These are phyloP conservation scores for Sclerodermus sp. DNA, from an alignment of 2,888 invertebrate species.

Conservation along the genomic window DNA sequence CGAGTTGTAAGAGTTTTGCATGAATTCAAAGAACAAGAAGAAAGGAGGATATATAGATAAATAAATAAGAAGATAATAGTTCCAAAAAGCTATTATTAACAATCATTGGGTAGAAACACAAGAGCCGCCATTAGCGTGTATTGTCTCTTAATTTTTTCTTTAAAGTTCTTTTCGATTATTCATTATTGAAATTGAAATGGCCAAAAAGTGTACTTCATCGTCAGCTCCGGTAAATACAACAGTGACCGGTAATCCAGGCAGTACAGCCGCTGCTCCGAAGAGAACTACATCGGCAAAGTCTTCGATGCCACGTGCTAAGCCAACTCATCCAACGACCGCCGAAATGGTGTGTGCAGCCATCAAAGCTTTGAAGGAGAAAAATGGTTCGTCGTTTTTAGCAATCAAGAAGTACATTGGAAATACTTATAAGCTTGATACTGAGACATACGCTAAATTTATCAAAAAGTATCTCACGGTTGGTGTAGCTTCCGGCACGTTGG, in stretches of 20 bases:
- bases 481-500: constrained; percentile 59
- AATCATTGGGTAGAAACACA: no score
- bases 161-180: no score
- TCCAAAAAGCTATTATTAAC: no score
- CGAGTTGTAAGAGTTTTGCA: no score
- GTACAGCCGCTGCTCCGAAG: constrained; percentile 5
- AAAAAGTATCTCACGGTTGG: constrained; percentile 64
- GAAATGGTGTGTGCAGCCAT: constrained; percentile 65
- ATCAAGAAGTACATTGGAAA: constrained; percentile 68
- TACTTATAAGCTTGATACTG: constrained; percentile 64
- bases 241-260: neutral
- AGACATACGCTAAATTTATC: constrained; percentile 64
- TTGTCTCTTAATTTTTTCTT: no score
- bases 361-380: constrained; percentile 60
- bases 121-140: no score
- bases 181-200: constrained; percentile 22
- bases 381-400: constrained; percentile 63
- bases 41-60: no score
- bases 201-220: constrained; percentile 9
- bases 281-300: constrained; percentile 26
- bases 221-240: constrained; percentile 7
- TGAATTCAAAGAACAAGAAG: no score
- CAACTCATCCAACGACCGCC: constrained; percentile 60
- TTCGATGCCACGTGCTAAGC: constrained; percentile 52
- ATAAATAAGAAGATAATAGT: no score